phyloP scores from a whole-genome alignment of 2,888 invertebrate species.

The Drosophila meridionalis region DNA sequence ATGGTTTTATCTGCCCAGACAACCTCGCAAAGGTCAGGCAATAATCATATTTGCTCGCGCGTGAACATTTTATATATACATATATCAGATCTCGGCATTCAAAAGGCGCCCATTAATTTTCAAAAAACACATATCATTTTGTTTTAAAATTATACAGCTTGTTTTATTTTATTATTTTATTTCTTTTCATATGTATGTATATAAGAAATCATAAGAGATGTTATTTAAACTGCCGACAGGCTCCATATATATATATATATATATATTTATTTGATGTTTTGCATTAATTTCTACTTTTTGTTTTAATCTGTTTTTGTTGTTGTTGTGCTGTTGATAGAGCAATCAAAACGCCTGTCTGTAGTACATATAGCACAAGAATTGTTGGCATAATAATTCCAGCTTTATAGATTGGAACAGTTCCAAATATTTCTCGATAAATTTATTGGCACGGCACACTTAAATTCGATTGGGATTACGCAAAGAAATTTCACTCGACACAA shows the following conservation, averaged over 20 bases:
- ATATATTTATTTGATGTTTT: slow-evolving; percentile 50
- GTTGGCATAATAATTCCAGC: slow-evolving; percentile 58
- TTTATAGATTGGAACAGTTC: slow-evolving; percentile 71
- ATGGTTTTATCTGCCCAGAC: slow-evolving; percentile 20
- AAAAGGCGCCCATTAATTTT: slow-evolving; percentile 66
- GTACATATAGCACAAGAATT: slow-evolving; percentile 31
- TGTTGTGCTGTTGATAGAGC: slow-evolving; percentile 35
- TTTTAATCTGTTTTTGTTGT: slow-evolving; percentile 19
- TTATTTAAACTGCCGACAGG: slow-evolving; percentile 29
- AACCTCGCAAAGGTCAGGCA: slow-evolving; percentile 42
- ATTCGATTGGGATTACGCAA: slow-evolving; percentile 51
- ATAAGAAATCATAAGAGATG: slow-evolving; percentile 35
- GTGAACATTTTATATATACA: slow-evolving; percentile 54
- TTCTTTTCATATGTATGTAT: slow-evolving; percentile 7
- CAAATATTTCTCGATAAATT: slow-evolving; percentile 52
- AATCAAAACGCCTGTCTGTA: slow-evolving; percentile 44
- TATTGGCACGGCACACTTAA: slow-evolving; percentile 70
- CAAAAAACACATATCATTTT: slow-evolving; percentile 66
- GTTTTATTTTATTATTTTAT: slow-evolving; percentile 19
- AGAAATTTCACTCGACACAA: slow-evolving; percentile 28
- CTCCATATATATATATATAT: slow-evolving; percentile 32
- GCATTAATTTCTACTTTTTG: slow-evolving; percentile 22
- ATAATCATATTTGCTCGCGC: slow-evolving; percentile 52
- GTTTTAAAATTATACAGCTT: slow-evolving; percentile 67
- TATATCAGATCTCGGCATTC: slow-evolving; percentile 44